These are phyloP conservation scores for Calyptommatus sinebrachiatus DNA, from an alignment of 2,113 vertebrate species.

Conservation along the genomic window DNA sequence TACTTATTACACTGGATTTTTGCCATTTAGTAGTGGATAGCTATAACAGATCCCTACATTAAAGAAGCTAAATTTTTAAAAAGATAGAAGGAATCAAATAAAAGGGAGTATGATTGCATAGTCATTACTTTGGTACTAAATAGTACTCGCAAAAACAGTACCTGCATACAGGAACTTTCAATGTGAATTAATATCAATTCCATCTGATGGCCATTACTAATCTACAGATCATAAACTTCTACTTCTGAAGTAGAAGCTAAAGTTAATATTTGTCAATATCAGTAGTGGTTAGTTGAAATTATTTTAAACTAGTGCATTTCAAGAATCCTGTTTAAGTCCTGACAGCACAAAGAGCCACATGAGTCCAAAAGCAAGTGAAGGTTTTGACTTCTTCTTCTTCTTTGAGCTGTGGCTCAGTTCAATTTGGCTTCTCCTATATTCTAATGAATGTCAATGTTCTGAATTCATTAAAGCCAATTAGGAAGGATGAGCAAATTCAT, in stretches of 20 bases:
- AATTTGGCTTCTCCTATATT: too few relatives aligned
- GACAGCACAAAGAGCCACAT: too few relatives aligned
- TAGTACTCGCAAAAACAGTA: neutral
- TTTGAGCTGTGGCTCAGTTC: too few relatives aligned
- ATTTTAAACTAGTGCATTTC: too few relatives aligned
- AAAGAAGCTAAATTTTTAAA: neutral
- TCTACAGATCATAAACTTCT: neutral
- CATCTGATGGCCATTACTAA: too few relatives aligned
- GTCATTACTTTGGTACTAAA: neutral
- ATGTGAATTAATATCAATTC: too few relatives aligned
- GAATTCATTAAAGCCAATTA: neutral
- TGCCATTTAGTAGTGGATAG: neutral
- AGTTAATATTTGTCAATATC: neutral
- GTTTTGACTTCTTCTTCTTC: too few relatives aligned
- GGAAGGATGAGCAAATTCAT: neutral
- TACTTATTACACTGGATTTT: too few relatives aligned
- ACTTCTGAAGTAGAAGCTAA: neutral
- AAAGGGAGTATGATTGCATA: neutral
- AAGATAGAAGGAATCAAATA: neutral
- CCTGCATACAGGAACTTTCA: neutral
- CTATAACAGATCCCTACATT: too few relatives aligned
- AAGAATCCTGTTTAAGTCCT: too few relatives aligned
- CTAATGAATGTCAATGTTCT: neutral
- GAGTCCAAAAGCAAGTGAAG: too few relatives aligned
- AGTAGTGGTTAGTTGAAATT: neutral